Conservation (phyloP, 2,888 invertebrate species). For the Argynnis bischoffii region DNA sequence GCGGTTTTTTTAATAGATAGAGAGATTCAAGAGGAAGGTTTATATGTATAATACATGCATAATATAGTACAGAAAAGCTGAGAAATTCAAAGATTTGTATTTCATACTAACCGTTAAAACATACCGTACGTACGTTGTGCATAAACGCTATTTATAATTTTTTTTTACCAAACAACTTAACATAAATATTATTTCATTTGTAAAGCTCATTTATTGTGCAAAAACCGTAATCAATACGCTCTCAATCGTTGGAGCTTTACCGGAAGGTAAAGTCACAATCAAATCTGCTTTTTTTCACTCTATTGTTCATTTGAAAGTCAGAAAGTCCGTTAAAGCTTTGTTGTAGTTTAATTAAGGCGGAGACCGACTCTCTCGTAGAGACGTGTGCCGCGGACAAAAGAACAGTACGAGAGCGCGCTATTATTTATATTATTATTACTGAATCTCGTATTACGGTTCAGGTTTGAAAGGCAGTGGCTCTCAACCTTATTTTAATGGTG, state of each 20-base stretch:
- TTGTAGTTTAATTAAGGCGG: conserved; percentile 40
- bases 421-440: conserved; percentile 62
- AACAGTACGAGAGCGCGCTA: conserved; percentile 68
- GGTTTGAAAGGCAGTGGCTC: conserved; percentile 39
- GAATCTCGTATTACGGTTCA: conserved; percentile 58
- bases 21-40: too few relatives aligned
- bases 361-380: conserved; percentile 47
- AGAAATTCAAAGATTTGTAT: too few relatives aligned
- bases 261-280: conserved; percentile 22
- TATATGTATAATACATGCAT: too few relatives aligned
- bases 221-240: conserved; percentile 11
- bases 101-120: too few relatives aligned
- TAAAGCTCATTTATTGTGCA: background rate
- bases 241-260: background rate
- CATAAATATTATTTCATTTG: background rate
- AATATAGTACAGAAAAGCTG: too few relatives aligned
- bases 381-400: conserved; percentile 70
- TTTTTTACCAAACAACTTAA: too few relatives aligned
- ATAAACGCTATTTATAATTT: too few relatives aligned
- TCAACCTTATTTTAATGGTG: conserved; percentile 41
- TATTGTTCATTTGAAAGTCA: conserved; percentile 48
- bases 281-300: conserved; percentile 35
- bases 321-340: conserved; percentile 44
- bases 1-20: too few relatives aligned
- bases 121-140: too few relatives aligned